Base-by-base conservation (phyloP, 1,140 invertebrate genomes). In the Ooceraea biroi region DNA sequence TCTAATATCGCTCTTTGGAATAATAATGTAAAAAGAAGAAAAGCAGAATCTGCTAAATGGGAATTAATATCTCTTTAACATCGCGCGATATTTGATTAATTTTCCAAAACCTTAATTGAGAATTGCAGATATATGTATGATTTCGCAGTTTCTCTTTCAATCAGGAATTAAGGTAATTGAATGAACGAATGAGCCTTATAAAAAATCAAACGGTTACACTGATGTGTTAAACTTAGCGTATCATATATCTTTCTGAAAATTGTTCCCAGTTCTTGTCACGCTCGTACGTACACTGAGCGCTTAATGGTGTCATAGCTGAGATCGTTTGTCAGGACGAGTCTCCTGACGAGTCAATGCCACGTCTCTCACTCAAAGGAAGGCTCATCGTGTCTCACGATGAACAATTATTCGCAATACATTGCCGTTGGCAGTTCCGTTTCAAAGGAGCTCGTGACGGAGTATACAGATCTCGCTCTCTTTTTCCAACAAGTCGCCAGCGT, bases 301-400 rank as follows among this genome's bases (percentile, higher is more conserved):
- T 83, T 87, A 87, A 87, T 87, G 85, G 86, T 57, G 72, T 82
- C 85, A 41, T 27, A 58, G 65, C 27, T 25, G 74, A 57, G 86
- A 88, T 88, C 86, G 83, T 88, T 88, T 88, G 87, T 88, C 86
- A 88, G 74, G 77, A 88, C 82, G 86, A 88, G 76, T 80, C 82
- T 36, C 63, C 76, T 48, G 87, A 84, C 88, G 60, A 86, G 88
- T 88, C 84, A 86, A 89, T 89, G 88, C 84, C 88, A 57, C 72
- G 73, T 77, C 44, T 44, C 10, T 12, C 76, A 88, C 83, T 82
- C 76, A 88, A 88, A 83, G 83, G 66, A 78, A 88, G 83, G 63
- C 87, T 82, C 76, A 76, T 85, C 87, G 85, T 52, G 44, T 55
- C 85, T 78, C 44, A n/a, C 68, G 58, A 57, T 65, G 72, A 66